Evolutionary conservation across 1,140 invertebrate species (phyloP), one percentile per base, ranked within the genome.

Genomic region (Drosophila sp.): DNA sequence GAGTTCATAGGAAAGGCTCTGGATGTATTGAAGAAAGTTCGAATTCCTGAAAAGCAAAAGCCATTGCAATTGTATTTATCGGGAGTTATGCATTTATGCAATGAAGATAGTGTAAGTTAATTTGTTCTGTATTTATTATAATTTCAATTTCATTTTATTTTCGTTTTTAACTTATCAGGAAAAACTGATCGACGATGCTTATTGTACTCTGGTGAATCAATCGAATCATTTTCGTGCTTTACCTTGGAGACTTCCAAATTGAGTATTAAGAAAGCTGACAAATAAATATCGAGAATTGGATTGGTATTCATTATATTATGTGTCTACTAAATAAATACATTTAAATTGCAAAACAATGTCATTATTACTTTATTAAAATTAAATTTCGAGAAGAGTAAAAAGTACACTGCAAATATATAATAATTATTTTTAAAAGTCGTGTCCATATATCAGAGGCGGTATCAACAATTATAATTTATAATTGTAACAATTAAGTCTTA

Each of bases 401-500:
- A 21, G 21, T 21, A 4, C 21, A 21, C 21, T 6, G 27, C 27
- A 51, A 13, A 45, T 59, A 5, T 32, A 9, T 36, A 46, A 59
- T 38, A 18, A 27, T 7, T 25, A 54, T 54, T 8, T 43, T 43
- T 29, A 13, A 7, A 13, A 32, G 8, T 13, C 13, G 13, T 21
- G 25, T 9, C 11, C 40, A 18, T 73, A 70, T 38, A 75, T 79
- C 48, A 56, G 16, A 4, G 7, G 4, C n/a, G 34, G 18, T 48
- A 65, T 25, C 1, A 27, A 38, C 51, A 63, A 78, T 65, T 56
- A 61, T 78, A 71, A 58, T 74, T 81, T 70, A 78, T 76, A 63
- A 72, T 50, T 66, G 66, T 59, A 82, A 62, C 56, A 81, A 74
- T 78, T 81, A 71, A 81, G 78, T 69, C 64, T 81, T 70, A n/a